Percentiles rank a stretch among this genome's conserved stretches.
Evolutionary conservation across 2,797 vertebrate genomes (phyloP).

Genomic region (Mionectes olivaceus): DNA sequence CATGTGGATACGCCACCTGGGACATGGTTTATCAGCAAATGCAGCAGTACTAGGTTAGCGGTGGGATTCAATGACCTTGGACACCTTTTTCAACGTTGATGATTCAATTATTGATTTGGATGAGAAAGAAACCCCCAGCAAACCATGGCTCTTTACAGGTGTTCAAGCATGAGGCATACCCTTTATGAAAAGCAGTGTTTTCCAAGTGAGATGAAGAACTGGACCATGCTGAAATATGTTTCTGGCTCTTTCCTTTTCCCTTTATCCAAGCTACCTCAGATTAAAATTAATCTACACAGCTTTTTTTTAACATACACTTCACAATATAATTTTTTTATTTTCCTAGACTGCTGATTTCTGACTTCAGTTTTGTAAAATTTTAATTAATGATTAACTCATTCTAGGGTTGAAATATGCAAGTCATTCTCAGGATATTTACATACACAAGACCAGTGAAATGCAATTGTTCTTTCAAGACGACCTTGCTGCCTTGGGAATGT

Average conservation of each 20-base stretch:
- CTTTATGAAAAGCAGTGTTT: not conserved
- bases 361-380: constrained; percentile 64
- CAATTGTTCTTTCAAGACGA: constrained; percentile 66
- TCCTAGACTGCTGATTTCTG: constrained; percentile 45
- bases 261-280: not conserved
- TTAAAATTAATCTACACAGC: not conserved
- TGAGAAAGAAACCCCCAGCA: not conserved
- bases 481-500: constrained; percentile 67
- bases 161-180: not conserved
- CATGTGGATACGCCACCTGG: too few relatives aligned
- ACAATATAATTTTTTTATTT: constrained; percentile 3
- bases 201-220: not conserved
- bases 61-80: not conserved
- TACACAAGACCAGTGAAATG: constrained; percentile 54
- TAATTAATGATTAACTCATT: constrained; percentile 75
- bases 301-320: not conserved
- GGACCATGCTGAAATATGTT: not conserved
- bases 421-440: constrained; percentile 71
- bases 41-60: not conserved
- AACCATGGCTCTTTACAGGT: not conserved
- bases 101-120: not conserved
- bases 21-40: not conserved
- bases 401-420: constrained; percentile 66
- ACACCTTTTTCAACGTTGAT: not conserved
- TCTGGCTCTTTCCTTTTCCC: not conserved